Evolutionary conservation across 2,888 invertebrate genomes (phyloP).

Genomic region (Ennomos quercinarius): DNA sequence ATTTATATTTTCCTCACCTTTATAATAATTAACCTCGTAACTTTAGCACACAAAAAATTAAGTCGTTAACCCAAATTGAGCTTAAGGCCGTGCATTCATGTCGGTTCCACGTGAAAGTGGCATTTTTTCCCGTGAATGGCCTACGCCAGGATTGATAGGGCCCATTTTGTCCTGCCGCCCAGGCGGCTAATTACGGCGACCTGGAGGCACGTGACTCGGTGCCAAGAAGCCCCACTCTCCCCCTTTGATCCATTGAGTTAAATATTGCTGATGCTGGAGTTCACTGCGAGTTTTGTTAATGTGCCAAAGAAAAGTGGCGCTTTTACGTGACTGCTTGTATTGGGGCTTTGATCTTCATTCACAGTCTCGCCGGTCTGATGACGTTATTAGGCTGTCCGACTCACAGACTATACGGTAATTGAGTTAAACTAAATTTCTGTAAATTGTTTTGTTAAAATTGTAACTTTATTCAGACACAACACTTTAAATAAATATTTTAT

Average conservation of each 20-base stretch:
- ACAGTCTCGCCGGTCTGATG: too few species aligned
- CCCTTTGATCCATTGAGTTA: constrained; percentile 8
- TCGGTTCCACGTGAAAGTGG: constrained; percentile 36
- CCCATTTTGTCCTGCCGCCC: constrained; percentile 44
- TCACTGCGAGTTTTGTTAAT: background rate
- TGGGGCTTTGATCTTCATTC: too few species aligned
- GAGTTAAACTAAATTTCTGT: too few species aligned
- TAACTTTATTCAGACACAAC: background rate
- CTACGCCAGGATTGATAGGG: constrained; percentile 51
- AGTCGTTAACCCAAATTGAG: constrained; percentile 28
- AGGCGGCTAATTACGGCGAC: constrained; percentile 48
- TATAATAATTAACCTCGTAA: constrained; percentile 13
- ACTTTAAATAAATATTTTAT: background rate
- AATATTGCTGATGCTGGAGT: constrained; percentile 1
- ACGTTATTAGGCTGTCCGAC: too few species aligned
- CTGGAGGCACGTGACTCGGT: constrained; percentile 33
- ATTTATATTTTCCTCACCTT: background rate
- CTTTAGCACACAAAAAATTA: constrained; percentile 22
- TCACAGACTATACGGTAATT: too few species aligned
- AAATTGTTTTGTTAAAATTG: too few species aligned
- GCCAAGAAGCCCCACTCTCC: background rate
- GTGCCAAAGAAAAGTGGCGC: too few species aligned
- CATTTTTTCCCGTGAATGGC: constrained; percentile 51
- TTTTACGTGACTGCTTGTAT: too few species aligned
- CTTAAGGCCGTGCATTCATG: constrained; percentile 26